phyloP scores from a whole-genome alignment of 2,888 invertebrate species.

The Platycheirus albimanus region DNA sequence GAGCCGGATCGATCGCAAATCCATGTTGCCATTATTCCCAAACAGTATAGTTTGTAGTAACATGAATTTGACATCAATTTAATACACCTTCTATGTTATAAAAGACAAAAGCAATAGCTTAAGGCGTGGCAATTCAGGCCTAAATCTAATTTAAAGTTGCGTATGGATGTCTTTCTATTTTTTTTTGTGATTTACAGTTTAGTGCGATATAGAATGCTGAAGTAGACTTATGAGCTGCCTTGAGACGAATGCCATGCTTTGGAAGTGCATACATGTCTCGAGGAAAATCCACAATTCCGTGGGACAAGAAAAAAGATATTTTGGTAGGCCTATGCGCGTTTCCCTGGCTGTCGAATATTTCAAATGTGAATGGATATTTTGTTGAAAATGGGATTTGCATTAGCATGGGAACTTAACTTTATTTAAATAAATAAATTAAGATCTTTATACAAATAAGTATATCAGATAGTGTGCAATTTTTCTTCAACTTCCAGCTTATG shows the following conservation, averaged over 20 bases:
- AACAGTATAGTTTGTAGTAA: slow-evolving; percentile 34
- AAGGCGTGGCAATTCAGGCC: slow-evolving; percentile 62
- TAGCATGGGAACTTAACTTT: slow-evolving; percentile 21
- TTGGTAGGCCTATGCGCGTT: slow-evolving; percentile 21
- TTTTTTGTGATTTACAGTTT: background rate
- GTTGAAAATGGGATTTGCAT: slow-evolving; percentile 42
- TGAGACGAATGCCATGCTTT: slow-evolving; percentile 41
- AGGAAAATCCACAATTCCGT: slow-evolving; percentile 38
- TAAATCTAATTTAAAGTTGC: slow-evolving; percentile 47
- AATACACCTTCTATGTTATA: slow-evolving; percentile 61
- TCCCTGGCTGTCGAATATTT: slow-evolving; percentile 41
- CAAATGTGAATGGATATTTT: slow-evolving; percentile 47
- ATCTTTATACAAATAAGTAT: too few relatives aligned
- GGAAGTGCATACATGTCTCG: slow-evolving; percentile 26
- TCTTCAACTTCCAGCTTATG: too few relatives aligned
- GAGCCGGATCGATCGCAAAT: slow-evolving; percentile 45
- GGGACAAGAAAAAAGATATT: slow-evolving; percentile 6
- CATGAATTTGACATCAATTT: slow-evolving; percentile 68
- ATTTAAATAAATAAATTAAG: slow-evolving; percentile 13
- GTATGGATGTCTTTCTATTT: slow-evolving; percentile 41
- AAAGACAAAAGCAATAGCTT: slow-evolving; percentile 44
- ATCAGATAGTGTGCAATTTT: too few relatives aligned
- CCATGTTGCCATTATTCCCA: slow-evolving; percentile 32
- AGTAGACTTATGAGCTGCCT: slow-evolving; percentile 14
- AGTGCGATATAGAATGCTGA: background rate